These are phyloP conservation scores for Patagioenas fasciata DNA, from an alignment of 2,113 vertebrate species.

Conservation along the genomic window DNA sequence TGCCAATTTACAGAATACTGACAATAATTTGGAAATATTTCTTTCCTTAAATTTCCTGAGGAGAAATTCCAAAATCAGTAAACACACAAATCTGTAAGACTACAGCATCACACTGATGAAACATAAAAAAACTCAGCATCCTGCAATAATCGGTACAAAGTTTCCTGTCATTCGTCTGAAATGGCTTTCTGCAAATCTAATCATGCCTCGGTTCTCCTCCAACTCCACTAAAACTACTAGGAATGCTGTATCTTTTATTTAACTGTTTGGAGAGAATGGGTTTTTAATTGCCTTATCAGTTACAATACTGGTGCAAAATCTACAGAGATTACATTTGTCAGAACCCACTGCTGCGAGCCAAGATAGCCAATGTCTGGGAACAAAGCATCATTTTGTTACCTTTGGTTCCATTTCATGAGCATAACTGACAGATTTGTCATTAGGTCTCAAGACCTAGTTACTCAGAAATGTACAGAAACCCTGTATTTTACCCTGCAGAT, in stretches of 20 bases:
- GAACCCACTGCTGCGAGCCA: background rate
- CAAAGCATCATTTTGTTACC: fast-evolving
- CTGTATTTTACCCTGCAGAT: background rate
- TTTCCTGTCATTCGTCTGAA: background rate
- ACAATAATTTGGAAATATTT: background rate
- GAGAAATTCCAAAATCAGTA: background rate
- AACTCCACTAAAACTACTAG: background rate
- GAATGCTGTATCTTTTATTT: background rate
- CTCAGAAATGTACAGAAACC: background rate
- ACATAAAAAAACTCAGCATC: background rate
- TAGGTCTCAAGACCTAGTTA: background rate
- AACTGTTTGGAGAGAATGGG: background rate
- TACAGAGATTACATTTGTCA: background rate
- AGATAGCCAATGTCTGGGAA: background rate
- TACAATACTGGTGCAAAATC: background rate
- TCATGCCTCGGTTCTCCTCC: background rate
- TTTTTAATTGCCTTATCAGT: background rate
- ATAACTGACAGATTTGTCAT: background rate
- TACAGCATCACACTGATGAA: background rate
- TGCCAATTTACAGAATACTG: background rate
- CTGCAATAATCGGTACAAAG: fast-evolving
- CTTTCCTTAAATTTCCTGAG: background rate
- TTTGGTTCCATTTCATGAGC: background rate
- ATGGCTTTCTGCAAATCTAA: background rate
- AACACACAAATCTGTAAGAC: background rate